Percentiles rank a stretch among this genome's conserved stretches.
phyloP scores from a whole-genome alignment of 37 sponge, comb jelly and placozoan species.

The Oopsacas minuta region DNA sequence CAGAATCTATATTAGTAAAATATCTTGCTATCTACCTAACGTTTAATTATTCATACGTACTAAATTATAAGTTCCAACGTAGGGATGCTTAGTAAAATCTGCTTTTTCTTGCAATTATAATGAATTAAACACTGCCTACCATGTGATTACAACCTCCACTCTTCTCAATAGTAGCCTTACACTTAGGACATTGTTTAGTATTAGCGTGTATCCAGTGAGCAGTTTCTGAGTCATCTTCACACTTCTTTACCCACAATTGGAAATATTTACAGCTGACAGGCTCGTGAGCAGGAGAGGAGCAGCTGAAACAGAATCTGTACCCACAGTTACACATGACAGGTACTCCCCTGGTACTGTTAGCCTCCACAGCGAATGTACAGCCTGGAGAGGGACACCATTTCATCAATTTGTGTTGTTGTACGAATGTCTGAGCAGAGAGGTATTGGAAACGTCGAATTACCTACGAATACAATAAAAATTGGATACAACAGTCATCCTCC shows the following conservation, averaged over 20 bases:
- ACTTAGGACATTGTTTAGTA: constrained; percentile 86
- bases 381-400: constrained; percentile 82
- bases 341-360: constrained; percentile 21
- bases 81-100: too few relatives aligned
- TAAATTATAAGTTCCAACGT: too few relatives aligned
- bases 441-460: constrained; percentile 36
- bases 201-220: constrained; percentile 82
- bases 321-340: constrained; percentile 64
- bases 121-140: not conserved
- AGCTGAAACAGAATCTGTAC: constrained; percentile 58
- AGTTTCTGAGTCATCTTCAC: constrained; percentile 88
- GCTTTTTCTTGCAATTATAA: not conserved
- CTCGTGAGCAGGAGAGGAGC: constrained; percentile 22
- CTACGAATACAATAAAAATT: too few relatives aligned
- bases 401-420: constrained; percentile 51
- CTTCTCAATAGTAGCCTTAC: constrained; percentile 84
- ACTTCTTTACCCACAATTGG: constrained; percentile 66
- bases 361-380: constrained; percentile 57
- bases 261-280: constrained; percentile 34
- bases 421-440: constrained; percentile 67
- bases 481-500: too few relatives aligned
- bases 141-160: constrained; percentile 93
- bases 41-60: too few relatives aligned
- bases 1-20: too few relatives aligned
- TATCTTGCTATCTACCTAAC: too few relatives aligned